phyloP scores from a whole-genome alignment of 2,797 vertebrate species.

The Falco cherrug region DNA sequence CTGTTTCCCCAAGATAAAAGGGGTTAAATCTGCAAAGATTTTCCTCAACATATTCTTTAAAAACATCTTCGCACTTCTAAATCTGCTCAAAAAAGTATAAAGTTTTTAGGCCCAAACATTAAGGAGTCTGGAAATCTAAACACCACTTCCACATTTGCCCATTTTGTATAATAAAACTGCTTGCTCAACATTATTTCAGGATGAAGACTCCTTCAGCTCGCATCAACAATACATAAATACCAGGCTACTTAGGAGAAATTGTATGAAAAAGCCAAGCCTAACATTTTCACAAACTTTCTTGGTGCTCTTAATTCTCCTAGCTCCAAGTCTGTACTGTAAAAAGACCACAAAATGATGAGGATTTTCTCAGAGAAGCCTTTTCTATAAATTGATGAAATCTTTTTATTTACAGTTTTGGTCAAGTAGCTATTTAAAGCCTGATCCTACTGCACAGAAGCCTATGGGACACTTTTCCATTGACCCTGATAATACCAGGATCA shows the following conservation, averaged over 20 bases:
- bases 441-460: background rate
- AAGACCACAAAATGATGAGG: background rate
- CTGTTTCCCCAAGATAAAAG: slow-evolving; percentile 76
- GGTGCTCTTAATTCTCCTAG: background rate
- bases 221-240: background rate
- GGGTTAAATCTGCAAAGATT: background rate
- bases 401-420: background rate
- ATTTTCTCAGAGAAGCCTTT: background rate
- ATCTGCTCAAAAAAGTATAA: background rate
- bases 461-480: background rate
- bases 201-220: background rate
- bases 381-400: background rate
- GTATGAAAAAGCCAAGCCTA: background rate
- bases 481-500: background rate
- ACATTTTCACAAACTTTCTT: background rate
- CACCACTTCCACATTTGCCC: background rate
- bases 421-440: background rate
- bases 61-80: background rate
- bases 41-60: background rate
- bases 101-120: background rate
- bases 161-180: background rate
- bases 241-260: background rate
- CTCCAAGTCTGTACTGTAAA: background rate
- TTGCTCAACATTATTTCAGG: background rate
- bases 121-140: background rate